Evolutionary conservation across 2,113 vertebrate genomes (phyloP).

Genomic region (Cololabis saira): DNA sequence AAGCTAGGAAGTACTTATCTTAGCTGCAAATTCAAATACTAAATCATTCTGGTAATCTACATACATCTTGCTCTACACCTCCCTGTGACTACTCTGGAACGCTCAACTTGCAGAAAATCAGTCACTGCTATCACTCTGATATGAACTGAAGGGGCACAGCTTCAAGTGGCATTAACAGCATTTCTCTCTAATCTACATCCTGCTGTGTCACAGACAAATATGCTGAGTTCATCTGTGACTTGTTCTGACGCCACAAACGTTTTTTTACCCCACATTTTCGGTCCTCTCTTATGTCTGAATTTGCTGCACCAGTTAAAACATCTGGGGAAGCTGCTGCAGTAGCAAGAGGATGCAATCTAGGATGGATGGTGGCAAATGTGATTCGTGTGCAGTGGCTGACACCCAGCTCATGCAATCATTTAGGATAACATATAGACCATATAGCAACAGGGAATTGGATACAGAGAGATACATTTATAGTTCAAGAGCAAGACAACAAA

Average conservation of each 20-base stretch:
- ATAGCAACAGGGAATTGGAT: constrained; percentile 37
- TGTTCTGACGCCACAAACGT: constrained; percentile 23
- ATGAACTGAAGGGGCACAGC: constrained; percentile 39
- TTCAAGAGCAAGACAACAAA: constrained; percentile 37
- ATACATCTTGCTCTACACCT: constrained; percentile 15
- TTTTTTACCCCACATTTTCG: constrained; percentile 1
- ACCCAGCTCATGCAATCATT: constrained; percentile 47
- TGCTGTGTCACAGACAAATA: constrained; percentile 43
- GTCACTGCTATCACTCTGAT: constrained; percentile 43
- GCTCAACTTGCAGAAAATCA: constrained; percentile 47
- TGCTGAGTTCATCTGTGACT: constrained; percentile 38
- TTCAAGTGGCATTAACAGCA: constrained; percentile 56
- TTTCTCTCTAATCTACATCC: constrained; percentile 66
- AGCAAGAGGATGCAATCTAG: constrained; percentile 52
- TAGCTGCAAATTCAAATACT: constrained; percentile 23
- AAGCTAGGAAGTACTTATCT: constrained; percentile 21
- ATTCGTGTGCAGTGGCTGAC: constrained; percentile 54
- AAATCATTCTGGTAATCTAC: constrained; percentile 41
- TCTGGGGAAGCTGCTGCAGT: constrained; percentile 21
- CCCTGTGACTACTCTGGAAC: constrained; percentile 25
- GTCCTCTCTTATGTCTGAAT: constrained; percentile 19
- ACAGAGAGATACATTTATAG: constrained; percentile 40
- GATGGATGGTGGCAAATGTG: constrained; percentile 48
- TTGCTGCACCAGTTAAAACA: constrained; percentile 29
- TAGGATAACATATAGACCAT: constrained; percentile 57